Conservation (phyloP, 1,140 invertebrate genomes). For the Berghia stephanieae region DNA sequence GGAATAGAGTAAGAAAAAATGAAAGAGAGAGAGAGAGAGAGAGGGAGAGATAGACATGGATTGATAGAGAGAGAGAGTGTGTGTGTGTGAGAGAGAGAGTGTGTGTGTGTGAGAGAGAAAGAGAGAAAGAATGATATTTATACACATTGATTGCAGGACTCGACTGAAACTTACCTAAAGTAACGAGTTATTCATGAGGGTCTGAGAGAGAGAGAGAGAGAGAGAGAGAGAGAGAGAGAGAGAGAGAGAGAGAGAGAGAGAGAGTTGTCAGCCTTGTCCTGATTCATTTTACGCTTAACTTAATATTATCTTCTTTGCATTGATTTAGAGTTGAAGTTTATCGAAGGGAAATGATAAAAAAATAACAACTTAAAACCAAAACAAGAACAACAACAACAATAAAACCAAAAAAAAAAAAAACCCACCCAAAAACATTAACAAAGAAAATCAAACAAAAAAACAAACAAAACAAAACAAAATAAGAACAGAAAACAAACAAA, state of each 20-base stretch:
- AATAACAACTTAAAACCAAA: too few relatives aligned
- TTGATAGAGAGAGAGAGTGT: conserved; percentile 11
- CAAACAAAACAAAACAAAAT: too few relatives aligned
- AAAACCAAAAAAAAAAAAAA: too few relatives aligned
- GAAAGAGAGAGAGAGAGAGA: neutral
- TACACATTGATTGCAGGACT: neutral
- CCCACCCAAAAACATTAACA: too few relatives aligned
- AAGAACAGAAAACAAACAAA: too few relatives aligned
- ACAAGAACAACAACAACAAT: too few relatives aligned
- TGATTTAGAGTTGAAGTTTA: too few relatives aligned
- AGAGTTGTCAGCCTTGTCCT: too few relatives aligned
- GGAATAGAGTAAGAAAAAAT: neutral
- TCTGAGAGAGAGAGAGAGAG: conserved; percentile 6
- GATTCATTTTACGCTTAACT: too few relatives aligned
- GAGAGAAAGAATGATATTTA: neutral
- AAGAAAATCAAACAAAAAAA: too few relatives aligned
- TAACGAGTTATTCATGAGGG: neutral
- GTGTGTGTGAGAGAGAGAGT: neutral
- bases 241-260: conserved; percentile 19
- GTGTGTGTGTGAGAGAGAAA: neutral
- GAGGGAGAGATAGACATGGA: neutral
- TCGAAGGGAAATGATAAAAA: too few relatives aligned
- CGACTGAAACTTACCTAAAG: neutral
- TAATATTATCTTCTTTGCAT: too few relatives aligned
- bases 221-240: conserved; percentile 19